These are phyloP conservation scores for Botia kubotai DNA, from an alignment of 2,797 vertebrate genomes.

Conservation along the genomic window DNA sequence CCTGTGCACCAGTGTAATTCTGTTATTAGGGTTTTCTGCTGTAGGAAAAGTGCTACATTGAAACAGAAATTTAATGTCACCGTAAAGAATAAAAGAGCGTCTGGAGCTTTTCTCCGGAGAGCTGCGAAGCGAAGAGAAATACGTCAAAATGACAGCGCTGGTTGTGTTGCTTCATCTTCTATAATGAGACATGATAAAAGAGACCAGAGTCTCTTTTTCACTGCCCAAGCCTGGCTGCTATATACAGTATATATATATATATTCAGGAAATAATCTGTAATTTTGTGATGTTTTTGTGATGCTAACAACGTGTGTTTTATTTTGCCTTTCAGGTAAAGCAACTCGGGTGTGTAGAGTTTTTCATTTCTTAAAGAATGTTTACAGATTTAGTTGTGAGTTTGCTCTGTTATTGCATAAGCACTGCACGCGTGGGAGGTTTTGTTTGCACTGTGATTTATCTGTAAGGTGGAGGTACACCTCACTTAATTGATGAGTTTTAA, in stretches of 20 bases:
- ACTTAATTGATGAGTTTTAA: conserved; percentile 59
- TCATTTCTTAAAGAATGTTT: background rate
- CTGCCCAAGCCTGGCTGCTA: background rate
- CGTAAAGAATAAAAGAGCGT: conserved; percentile 18
- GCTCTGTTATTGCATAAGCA: background rate
- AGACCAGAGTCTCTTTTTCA: conserved; percentile 3
- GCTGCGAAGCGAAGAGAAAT: background rate
- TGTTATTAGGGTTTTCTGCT: conserved; percentile 4
- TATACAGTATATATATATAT: too few species aligned
- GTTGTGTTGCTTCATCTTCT: conserved; percentile 21
- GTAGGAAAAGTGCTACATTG: background rate
- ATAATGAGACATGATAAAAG: conserved; percentile 25
- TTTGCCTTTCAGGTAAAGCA: background rate
- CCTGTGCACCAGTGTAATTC: background rate
- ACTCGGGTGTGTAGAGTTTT: background rate
- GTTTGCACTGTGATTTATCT: conserved; percentile 6
- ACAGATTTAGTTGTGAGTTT: background rate
- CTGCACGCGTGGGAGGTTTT: background rate
- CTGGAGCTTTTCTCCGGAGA: conserved; percentile 13
- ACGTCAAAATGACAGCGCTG: conserved; percentile 23
- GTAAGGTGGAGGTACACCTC: background rate
- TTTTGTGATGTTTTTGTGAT: conserved; percentile 3
- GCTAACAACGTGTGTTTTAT: conserved; percentile 12
- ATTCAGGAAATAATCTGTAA: conserved; percentile 1
- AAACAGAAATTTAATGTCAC: conserved; percentile 11